Evolutionary conservation across 2,797 vertebrate genomes (phyloP).

Genomic region (Graptemys geographica): DNA sequence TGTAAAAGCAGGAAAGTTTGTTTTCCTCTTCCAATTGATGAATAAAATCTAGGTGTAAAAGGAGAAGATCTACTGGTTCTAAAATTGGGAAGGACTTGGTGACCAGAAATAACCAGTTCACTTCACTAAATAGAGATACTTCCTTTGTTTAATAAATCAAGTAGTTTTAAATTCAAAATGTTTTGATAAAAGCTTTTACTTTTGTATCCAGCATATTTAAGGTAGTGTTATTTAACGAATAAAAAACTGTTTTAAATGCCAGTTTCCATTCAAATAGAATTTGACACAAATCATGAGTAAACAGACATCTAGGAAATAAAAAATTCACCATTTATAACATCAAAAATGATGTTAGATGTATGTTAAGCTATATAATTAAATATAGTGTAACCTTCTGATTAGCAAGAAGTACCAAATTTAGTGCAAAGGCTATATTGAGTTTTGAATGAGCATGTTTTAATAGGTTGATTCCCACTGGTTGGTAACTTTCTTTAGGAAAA

Average conservation of each 20-base stretch:
- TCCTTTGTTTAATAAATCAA: neutral
- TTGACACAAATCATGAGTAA: neutral
- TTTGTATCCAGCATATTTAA: neutral
- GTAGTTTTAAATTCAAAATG: neutral
- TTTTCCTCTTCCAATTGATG: neutral
- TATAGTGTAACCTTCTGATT: too few species aligned
- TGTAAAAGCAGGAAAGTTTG: neutral
- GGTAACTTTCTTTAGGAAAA: neutral
- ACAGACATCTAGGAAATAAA: neutral
- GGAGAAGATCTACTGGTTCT: neutral
- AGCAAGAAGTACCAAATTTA: neutral
- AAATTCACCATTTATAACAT: neutral
- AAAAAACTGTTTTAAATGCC: neutral
- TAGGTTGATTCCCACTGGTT: too few species aligned
- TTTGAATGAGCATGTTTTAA: neutral
- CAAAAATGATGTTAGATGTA: neutral
- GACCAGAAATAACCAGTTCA: neutral
- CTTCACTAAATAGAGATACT: neutral
- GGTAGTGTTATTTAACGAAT: neutral
- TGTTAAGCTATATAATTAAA: neutral
- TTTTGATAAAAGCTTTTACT: neutral
- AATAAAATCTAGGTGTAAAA: neutral
- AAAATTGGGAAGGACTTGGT: neutral
- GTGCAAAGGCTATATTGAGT: neutral
- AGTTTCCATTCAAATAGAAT: neutral